These are phyloP conservation scores for Phylloscopus whistleri DNA, from an alignment of 2,113 vertebrate genomes.

Conservation along the genomic window DNA sequence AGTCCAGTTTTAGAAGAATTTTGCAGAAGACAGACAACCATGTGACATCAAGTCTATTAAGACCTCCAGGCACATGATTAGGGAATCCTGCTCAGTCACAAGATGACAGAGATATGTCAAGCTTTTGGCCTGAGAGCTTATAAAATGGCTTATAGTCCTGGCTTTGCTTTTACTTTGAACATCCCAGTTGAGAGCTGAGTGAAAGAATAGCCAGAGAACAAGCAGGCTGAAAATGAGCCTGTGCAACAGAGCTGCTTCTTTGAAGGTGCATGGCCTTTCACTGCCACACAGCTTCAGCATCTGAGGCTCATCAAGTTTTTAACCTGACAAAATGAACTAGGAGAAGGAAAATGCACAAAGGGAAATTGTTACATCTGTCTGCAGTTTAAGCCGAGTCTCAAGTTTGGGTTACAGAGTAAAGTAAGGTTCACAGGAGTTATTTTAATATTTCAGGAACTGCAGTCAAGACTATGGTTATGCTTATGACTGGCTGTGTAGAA, in stretches of 20 bases:
- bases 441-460: slow-evolving; percentile 1
- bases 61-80: not conserved
- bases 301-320: not conserved
- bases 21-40: not conserved
- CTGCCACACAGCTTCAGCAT: not conserved
- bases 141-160: slow-evolving; percentile 18
- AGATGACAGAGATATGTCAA: not conserved
- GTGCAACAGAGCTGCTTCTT: not conserved
- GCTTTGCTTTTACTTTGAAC: slow-evolving; percentile 24
- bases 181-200: not conserved
- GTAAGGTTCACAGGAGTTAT: not conserved
- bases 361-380: not conserved
- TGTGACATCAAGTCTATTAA: slow-evolving; percentile 24
- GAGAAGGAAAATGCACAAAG: not conserved
- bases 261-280: not conserved
- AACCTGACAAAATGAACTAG: not conserved
- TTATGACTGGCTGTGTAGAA: not conserved
- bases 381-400: not conserved
- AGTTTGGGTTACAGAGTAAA: not conserved
- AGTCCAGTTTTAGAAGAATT: slow-evolving; percentile 12
- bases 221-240: slow-evolving; percentile 28
- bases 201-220: not conserved
- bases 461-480: not conserved
- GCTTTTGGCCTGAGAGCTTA: not conserved
- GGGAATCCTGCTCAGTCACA: not conserved